Evolutionary conservation across 2,888 invertebrate species (phyloP), one percentile per base, ranked within the genome.

Genomic region (Drosophila fungiperda): DNA sequence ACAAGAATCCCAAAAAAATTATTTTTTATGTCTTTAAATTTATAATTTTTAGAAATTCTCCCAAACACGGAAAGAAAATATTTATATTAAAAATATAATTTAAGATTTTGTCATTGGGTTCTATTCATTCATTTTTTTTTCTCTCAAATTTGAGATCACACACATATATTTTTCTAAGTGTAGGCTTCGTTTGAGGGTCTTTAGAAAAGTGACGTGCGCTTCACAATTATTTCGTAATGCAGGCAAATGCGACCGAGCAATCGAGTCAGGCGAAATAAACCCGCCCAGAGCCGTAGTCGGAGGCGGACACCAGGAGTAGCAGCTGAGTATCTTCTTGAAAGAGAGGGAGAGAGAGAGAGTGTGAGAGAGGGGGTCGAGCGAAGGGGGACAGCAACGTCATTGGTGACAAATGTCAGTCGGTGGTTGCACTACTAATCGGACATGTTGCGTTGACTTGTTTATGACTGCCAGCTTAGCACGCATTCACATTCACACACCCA

Each of bases 181-280:
- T 38, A 29, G 36, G 76, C 72, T 76, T 76, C 76, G 76, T 78
- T 80, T 68, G 81, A 72, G 84, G 87, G 89, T 78, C 85, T 87
- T 82, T 89, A 89, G 82, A 87, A 87, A 87, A 87, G 85, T 87
- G 89, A 87, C 87, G 85, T 85, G 87, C 88, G 87, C 86, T 82
- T 87, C 80, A 87, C 88, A 89, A 87, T 87, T 87, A 87, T 89
- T 87, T 89, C 80, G 87, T 89, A 87, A 89, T 87, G 83, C 86
- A 80, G 80, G 89, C 85, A 85, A 85, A 85, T 88, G 89, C 82
- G 85, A 83, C 80, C 85, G 80, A 78, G 69, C 50, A 67, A 80
- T 73, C 64, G 53, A 85, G 85, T 66, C 64, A 63, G 54, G 59
- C 15, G 52, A 35, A 38, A 38, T 33, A 59, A 12, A 12, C 36